Base-by-base conservation (phyloP, 1,140 invertebrate species). In the Macrobrachium rosenbergii region DNA sequence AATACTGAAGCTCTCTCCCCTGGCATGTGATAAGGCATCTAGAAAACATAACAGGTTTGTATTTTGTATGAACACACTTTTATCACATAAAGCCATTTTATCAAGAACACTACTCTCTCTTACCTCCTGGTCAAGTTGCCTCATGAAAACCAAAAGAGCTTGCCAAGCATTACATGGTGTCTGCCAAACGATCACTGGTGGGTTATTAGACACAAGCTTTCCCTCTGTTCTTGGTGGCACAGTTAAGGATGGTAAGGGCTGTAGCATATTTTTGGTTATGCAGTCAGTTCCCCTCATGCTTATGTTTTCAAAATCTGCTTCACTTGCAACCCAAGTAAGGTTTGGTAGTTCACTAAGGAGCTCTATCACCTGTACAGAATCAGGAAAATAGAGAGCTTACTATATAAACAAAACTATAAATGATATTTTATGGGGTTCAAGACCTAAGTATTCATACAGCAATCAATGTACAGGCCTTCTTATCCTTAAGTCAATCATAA, bases 131-230 rank as follows among this genome's bases (percentile, higher is more conserved):
- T 84, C 82, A 59, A 88, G 82, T 21, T 73, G 37, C 21, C 84
- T 82, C 77, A 83, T 69, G 59, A 84, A 63, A 28, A 67, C 82
- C 14, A 84, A 79, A 2, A 88, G 77, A 23, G 75, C 82, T 59
- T 88, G 88, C 88, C 88, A 88, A 21, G 82, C 88, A 72, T 88
- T 88, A 45, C 75, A 75, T 28, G 82, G 82, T 17, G 62, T 84
- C 11, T 88, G 81, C 88, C 88, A 88, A 17, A 62, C 52, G 37
- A 88, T 77, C 58, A 85, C 28, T n/a, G 45, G 58, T 52, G 69
- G 37, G 37, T 21, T 58, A 37, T 58, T 63, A 5, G 63, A 87
- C 21, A 83, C 5, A 21, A 86, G 60, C 8, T 72, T 72, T 17
- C 88, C 88, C 17, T 45, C 52, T 69, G 88, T 89, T 43, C 83